Conservation (phyloP, 2,888 invertebrate species). For the Leptinotarsa peninsularis region DNA sequence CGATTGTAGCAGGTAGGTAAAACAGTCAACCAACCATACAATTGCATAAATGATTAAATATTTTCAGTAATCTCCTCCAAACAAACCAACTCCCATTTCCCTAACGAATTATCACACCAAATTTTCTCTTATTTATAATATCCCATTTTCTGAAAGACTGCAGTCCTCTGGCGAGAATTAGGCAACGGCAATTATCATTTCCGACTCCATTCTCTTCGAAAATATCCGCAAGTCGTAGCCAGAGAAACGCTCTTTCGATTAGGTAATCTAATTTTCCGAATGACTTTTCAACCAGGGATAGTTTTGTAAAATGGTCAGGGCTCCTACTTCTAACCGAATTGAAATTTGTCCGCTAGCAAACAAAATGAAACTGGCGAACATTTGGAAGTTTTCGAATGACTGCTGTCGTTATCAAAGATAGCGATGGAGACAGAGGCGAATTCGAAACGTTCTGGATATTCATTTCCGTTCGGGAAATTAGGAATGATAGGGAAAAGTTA, state of each 20-base stretch:
- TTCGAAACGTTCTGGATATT: neutral
- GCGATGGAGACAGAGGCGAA: slow-evolving; percentile 2
- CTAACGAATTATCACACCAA: no score
- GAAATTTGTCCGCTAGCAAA: slow-evolving; percentile 33
- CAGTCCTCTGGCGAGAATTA: neutral
- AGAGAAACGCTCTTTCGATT: slow-evolving; percentile 22
- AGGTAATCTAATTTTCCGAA: slow-evolving; percentile 32
- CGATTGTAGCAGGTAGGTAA: no score
- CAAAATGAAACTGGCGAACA: slow-evolving; percentile 30
- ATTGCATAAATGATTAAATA: no score
- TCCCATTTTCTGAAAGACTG: no score
- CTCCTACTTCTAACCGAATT: slow-evolving; percentile 30
- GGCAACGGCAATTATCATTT: neutral
- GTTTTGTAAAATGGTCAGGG: slow-evolving; percentile 25
- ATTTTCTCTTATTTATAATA: no score
- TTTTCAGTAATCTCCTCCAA: no score
- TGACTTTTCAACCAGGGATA: slow-evolving; percentile 30
- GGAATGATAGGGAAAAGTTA: no score
- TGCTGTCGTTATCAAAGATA: slow-evolving; percentile 5
- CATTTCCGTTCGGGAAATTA: neutral
- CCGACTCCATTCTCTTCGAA: neutral
- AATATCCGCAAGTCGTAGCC: neutral
- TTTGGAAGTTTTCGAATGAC: slow-evolving; percentile 11
- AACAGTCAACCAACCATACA: no score
- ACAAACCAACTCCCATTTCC: no score